Conservation (phyloP, 2,888 invertebrate species). For the Adelognathus sp. region DNA sequence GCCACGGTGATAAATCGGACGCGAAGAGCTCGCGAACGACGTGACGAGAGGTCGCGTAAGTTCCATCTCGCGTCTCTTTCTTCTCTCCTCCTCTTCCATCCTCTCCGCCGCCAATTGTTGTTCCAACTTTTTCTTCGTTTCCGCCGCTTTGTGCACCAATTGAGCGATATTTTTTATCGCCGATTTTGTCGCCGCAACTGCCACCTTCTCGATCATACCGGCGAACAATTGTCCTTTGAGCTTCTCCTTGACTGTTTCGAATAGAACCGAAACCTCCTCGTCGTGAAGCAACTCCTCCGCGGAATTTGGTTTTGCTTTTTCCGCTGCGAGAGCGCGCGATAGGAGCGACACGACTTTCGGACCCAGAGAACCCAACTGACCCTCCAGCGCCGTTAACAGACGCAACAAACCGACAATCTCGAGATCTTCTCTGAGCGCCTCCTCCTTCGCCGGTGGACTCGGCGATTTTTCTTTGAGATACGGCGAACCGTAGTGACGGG, state of each 20-base stretch:
- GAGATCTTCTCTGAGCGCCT: conserved; percentile 74
- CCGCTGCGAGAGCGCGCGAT: conserved; percentile 90
- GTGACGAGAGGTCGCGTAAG: conserved; percentile 67
- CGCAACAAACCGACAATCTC: conserved; percentile 84
- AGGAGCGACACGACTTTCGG: conserved; percentile 90
- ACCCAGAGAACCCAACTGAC: conserved; percentile 91
- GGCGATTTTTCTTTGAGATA: conserved; percentile 77
- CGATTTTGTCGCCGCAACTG: conserved; percentile 87
- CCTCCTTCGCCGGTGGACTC: conserved; percentile 71
- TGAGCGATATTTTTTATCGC: conserved; percentile 90
- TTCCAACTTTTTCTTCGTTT: conserved; percentile 81
- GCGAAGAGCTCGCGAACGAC: conserved; percentile 38
- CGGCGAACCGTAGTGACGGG: conserved; percentile 70
- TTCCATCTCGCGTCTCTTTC: conserved; percentile 71
- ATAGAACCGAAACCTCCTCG: conserved; percentile 88
- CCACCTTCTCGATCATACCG: conserved; percentile 85
- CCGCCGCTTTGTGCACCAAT: conserved; percentile 86
- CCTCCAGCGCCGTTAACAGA: conserved; percentile 90
- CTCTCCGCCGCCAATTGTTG: conserved; percentile 75
- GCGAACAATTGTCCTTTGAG: conserved; percentile 90
- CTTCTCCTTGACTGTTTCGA: conserved; percentile 94
- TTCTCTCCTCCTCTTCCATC: conserved; percentile 73
- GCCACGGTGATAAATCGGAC: conserved; percentile 68
- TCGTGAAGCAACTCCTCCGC: conserved; percentile 88
- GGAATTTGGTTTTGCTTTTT: conserved; percentile 88